phyloP scores from a whole-genome alignment of 2,113 vertebrate species.

The Raja brachyura region DNA sequence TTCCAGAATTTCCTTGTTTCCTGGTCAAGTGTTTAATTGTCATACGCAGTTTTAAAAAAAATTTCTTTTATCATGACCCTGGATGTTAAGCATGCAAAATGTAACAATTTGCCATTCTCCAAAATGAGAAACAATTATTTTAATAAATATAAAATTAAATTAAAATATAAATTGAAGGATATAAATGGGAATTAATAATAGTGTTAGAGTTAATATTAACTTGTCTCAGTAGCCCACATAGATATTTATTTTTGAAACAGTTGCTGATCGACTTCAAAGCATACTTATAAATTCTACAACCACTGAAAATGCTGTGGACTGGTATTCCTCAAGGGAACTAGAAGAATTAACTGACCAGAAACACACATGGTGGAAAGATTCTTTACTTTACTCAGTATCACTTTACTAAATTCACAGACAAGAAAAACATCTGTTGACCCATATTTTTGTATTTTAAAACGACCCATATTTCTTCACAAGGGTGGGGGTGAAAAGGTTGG shows the following conservation, averaged over 20 bases:
- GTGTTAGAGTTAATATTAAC: background rate
- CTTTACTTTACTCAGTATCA: background rate
- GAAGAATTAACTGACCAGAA: background rate
- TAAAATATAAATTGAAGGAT: background rate
- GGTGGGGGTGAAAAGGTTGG: background rate
- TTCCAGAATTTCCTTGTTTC: background rate
- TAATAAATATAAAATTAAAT: background rate
- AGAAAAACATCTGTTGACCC: background rate
- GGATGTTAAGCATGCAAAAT: background rate
- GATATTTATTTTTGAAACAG: background rate
- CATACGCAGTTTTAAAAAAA: background rate
- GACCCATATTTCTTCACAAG: background rate
- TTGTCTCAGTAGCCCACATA: background rate
- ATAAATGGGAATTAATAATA: background rate
- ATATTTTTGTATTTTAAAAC: background rate
- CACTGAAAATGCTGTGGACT: background rate
- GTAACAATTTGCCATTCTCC: background rate
- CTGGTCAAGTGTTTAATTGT: background rate
- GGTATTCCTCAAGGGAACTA: background rate
- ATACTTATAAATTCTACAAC: background rate
- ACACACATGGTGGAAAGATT: constrained; percentile 10
- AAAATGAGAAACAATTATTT: background rate
- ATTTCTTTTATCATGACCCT: background rate
- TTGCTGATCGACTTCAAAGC: background rate
- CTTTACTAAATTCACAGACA: background rate